These are phyloP conservation scores for Grammomys surdaster DNA, from an alignment of 2,113 vertebrate species.

Conservation along the genomic window DNA sequence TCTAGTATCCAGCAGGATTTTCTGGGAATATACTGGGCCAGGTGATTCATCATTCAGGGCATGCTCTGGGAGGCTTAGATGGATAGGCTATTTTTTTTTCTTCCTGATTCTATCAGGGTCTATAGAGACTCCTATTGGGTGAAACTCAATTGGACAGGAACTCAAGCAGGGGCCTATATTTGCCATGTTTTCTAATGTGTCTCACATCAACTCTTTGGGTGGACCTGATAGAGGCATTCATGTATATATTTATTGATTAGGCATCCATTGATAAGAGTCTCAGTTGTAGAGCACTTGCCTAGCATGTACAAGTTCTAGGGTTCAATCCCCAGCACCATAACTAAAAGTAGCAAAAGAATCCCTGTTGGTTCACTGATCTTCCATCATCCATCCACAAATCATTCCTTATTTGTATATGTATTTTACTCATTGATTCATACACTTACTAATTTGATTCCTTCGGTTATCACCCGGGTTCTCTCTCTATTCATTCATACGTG, in stretches of 20 bases:
- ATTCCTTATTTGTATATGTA: background rate
- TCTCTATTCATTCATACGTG: too few relatives aligned
- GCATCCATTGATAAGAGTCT: background rate
- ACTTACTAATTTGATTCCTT: background rate
- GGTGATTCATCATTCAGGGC: background rate
- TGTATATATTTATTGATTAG: too few relatives aligned
- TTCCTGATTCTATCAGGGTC: background rate
- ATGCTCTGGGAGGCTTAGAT: background rate
- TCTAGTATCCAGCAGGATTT: background rate
- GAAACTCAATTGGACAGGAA: background rate
- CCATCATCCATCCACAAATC: background rate
- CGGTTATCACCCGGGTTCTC: background rate
- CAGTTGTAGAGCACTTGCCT: background rate
- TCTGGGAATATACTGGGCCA: rapidly evolving
- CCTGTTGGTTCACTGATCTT: background rate
- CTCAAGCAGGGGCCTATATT: background rate
- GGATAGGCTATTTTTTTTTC: background rate
- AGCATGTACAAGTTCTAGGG: background rate
- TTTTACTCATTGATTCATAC: background rate
- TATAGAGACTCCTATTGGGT: background rate
- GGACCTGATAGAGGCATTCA: rapidly evolving
- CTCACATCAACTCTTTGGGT: too few relatives aligned
- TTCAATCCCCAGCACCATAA: background rate
- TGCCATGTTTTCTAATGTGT: background rate
- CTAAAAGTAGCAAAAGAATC: background rate